Conservation (phyloP, 2,113 vertebrate genomes). For the Aspiorhynchus laticeps region DNA sequence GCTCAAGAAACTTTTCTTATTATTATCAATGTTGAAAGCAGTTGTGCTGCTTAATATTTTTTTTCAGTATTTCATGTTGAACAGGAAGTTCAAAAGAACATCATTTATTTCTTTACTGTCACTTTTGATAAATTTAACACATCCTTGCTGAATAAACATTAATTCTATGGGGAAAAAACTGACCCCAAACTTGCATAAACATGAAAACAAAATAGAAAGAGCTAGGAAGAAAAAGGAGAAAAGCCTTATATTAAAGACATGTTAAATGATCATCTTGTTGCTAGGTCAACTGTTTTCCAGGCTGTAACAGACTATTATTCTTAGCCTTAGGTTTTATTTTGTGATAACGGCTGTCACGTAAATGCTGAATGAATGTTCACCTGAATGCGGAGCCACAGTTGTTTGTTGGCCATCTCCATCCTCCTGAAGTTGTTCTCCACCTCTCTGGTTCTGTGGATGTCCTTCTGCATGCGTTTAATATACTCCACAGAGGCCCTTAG, state of each 20-base stretch:
- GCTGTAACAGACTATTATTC: background rate
- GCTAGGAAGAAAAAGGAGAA: background rate
- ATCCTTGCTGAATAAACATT: background rate
- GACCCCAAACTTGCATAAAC: background rate
- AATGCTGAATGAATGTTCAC: constrained; percentile 62
- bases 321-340: background rate
- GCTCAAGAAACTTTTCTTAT: background rate
- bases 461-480: constrained; percentile 98
- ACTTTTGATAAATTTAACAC: background rate
- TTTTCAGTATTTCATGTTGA: background rate
- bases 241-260: background rate
- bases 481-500: constrained; percentile 96
- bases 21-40: background rate
- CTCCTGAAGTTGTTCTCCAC: constrained; percentile 93
- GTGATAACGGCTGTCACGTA: background rate
- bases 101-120: background rate
- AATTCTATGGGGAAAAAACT: too few species aligned
- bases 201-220: background rate
- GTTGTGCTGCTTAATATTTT: background rate
- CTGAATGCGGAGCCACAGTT: constrained; percentile 95
- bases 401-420: constrained; percentile 95
- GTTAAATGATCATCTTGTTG: background rate
- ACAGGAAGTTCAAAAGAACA: background rate
- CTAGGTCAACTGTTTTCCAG: background rate
- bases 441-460: constrained; percentile 89